Percentiles rank a stretch among this genome's conserved stretches.
Conservation (phyloP, 2,113 vertebrate species). For the Haliaeetus leucogaster region DNA sequence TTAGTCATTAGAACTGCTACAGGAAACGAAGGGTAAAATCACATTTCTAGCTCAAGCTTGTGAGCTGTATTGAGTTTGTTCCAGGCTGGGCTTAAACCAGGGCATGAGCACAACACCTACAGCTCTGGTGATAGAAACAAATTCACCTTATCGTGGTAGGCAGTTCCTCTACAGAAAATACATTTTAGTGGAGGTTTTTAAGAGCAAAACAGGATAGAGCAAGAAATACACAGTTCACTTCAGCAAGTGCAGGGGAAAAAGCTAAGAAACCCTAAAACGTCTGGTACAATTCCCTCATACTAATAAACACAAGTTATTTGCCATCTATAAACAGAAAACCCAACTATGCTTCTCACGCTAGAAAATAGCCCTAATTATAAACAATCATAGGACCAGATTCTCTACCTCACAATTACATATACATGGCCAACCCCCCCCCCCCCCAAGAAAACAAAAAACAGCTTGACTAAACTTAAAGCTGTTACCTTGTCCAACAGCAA, state of each 20-base stretch:
- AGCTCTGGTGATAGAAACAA: not conserved
- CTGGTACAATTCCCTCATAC: not conserved
- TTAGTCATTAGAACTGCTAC: not conserved
- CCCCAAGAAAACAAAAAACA: not conserved
- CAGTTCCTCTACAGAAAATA: not conserved
- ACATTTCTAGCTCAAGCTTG: not conserved
- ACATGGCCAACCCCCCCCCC: too few relatives aligned
- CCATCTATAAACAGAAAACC: not conserved
- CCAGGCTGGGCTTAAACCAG: too few relatives aligned
- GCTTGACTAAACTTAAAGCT: not conserved
- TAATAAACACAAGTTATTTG: not conserved
- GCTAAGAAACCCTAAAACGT: not conserved
- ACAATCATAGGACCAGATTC: not conserved
- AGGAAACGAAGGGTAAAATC: not conserved
- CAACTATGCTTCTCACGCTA: not conserved
- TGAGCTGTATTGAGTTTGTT: too few relatives aligned
- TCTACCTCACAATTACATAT: not conserved
- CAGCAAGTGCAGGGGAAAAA: not conserved
- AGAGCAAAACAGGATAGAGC: not conserved
- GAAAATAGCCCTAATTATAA: not conserved
- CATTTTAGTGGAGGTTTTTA: not conserved
- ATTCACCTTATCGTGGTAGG: rapidly evolving
- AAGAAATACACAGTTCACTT: not conserved
- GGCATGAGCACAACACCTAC: not conserved
- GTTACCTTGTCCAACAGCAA: not conserved